Evolutionary conservation across 2,888 invertebrate genomes (phyloP).

Genomic region (Xylota sylvarum): DNA sequence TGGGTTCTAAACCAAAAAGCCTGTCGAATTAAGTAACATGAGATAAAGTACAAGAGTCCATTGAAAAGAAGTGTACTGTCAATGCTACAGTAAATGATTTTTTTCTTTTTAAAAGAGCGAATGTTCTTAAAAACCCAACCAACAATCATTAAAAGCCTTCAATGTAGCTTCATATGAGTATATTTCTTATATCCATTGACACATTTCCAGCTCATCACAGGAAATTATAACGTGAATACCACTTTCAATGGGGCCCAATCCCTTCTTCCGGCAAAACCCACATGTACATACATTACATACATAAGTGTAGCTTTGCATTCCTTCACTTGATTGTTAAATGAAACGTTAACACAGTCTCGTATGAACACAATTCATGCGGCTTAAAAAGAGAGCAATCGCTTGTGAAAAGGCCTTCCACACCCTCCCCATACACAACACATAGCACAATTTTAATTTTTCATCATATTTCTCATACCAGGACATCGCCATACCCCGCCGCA

Average conservation of each 20-base stretch:
- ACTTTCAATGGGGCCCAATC: conserved; percentile 23
- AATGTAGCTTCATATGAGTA: conserved; percentile 1
- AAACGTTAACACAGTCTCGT: conserved; percentile 60
- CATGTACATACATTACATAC: not conserved
- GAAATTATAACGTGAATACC: conserved; percentile 23
- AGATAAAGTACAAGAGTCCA: not conserved
- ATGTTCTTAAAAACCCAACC: not conserved
- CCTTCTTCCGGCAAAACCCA: not conserved
- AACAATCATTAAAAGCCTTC: conserved; percentile 16
- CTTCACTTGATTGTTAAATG: conserved; percentile 66
- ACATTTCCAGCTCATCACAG: conserved; percentile 36
- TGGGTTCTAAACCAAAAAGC: too few relatives aligned
- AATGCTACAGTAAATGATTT: not conserved
- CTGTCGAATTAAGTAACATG: too few relatives aligned
- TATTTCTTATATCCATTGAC: conserved; percentile 27
- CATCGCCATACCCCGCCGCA: not conserved
- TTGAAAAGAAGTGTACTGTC: not conserved
- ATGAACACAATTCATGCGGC: conserved; percentile 53
- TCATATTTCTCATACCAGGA: conserved; percentile 47
- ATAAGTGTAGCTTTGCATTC: conserved; percentile 32
- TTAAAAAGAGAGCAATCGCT: conserved; percentile 55
- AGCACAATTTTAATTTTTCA: conserved; percentile 60
- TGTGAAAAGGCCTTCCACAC: conserved; percentile 55
- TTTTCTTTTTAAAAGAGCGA: not conserved
- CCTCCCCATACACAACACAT: conserved; percentile 33